Conservation (phyloP, 2,113 vertebrate genomes). For the Tenrec ecaudatus region DNA sequence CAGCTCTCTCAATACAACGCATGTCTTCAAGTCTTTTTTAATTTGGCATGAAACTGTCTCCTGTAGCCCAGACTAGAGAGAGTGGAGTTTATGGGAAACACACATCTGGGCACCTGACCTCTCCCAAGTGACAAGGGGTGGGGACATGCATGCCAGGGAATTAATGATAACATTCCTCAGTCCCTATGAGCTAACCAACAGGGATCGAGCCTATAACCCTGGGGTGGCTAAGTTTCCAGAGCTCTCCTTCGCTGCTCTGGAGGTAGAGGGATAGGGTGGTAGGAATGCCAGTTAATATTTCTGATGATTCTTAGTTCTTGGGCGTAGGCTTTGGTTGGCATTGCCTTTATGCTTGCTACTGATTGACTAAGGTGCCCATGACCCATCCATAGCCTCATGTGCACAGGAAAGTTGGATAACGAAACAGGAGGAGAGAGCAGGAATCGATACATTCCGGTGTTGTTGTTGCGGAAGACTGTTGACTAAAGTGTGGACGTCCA, state of each 20-base stretch:
- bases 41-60: conserved; percentile 80
- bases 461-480: background rate
- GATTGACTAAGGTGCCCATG: background rate
- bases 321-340: background rate
- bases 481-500: background rate
- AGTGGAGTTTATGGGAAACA: conserved; percentile 76
- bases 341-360: background rate
- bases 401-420: background rate
- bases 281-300: background rate
- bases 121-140: conserved; percentile 59
- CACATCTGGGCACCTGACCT: conserved; percentile 68
- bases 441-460: background rate
- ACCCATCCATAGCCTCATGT: background rate
- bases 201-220: background rate
- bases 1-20: conserved; percentile 75
- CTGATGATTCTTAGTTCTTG: background rate
- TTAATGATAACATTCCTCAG: conserved; percentile 22
- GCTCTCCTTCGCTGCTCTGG: background rate
- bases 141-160: background rate
- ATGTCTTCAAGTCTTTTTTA: conserved; percentile 77
- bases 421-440: background rate
- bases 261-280: background rate
- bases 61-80: conserved; percentile 68
- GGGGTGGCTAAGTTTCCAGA: background rate
- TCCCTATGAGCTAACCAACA: background rate